Conservation (phyloP, 1,140 invertebrate species). For the Microplitis demolitor region DNA sequence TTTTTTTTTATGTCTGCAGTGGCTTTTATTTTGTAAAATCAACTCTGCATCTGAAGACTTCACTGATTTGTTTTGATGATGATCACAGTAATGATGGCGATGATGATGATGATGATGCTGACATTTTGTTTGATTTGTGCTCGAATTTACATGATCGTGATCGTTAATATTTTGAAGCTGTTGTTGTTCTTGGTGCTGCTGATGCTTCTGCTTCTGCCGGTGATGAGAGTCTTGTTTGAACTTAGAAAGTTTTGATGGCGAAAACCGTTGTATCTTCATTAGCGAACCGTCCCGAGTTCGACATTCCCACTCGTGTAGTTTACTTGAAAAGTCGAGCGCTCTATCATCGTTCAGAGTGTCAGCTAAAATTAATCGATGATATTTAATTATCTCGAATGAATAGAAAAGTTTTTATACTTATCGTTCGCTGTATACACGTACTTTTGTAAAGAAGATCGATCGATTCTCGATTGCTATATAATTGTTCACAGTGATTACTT, state of each 20-base stretch:
- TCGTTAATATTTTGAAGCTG: background rate
- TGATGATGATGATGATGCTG: too few relatives aligned
- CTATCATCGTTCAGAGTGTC: slow-evolving; percentile 5
- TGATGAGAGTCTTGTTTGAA: background rate
- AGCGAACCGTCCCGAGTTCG: slow-evolving; percentile 6
- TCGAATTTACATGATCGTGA: background rate
- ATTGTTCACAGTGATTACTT: background rate
- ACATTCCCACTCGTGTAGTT: slow-evolving; percentile 21
- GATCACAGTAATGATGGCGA: too few relatives aligned
- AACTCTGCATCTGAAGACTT: too few relatives aligned
- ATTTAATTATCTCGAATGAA: background rate
- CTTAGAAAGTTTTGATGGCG: background rate
- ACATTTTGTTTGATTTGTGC: too few relatives aligned
- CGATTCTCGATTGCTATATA: background rate
- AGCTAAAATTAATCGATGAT: slow-evolving; percentile 15
- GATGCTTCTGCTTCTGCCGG: too few relatives aligned
- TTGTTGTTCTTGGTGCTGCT: background rate
- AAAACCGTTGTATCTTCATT: slow-evolving; percentile 18
- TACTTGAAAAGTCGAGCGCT: slow-evolving; percentile 10
- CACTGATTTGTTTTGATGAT: too few relatives aligned
- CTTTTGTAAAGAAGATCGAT: background rate
- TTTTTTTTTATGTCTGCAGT: background rate
- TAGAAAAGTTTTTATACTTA: background rate
- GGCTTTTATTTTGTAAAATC: too few relatives aligned
- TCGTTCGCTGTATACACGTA: background rate